Base-by-base conservation (phyloP, 2,113 vertebrate species). In the Triplophysa siluroides region DNA sequence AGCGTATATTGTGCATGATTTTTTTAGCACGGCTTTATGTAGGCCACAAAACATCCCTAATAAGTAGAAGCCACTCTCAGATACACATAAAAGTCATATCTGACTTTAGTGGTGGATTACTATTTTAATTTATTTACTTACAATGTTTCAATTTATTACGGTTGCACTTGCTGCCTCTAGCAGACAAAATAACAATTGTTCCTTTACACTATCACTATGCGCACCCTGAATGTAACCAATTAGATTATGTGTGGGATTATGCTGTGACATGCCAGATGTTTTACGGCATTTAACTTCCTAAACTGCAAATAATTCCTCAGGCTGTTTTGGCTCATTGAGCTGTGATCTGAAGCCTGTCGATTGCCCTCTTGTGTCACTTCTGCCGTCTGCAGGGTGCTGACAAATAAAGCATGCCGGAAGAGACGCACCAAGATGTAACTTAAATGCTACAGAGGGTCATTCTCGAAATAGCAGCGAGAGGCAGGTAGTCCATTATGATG, bases 1-100 rank as follows among this genome's bases (percentile, higher is more conserved):
- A 83, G 86, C 86, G 60, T 88, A 88, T 88, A 87, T 84, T 85
- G 83, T 69, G 16, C 81, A 79, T 83, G 88, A 85, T 88, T 69
- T 54, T 47, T 60, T 45, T 82, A 81, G 78, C 78, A 63, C 50
- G 70, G 62, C 68, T 61, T 74, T 73, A 73, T 45, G 12, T n/a
- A 38, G 76, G 73, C 64, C 70, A 73, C 16, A 26, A 9, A 43
- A 60, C 26, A 78, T 74, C 21, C 29, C 88, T 86, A 88, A 90
- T 88, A 86, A 71, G 61, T 47, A 61, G 65, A 11, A 14, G 80
- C 83, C 79, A 7, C 76, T 76, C 76, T 81, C 72, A 86, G 81
- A 86, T 84, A 45, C 65, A 76, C 77, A 54, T 2, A 19, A 78
- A 18, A 41, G 70, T 75, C 56, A 79, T 83, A 79, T 79, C 64